Conservation (phyloP, 2,888 invertebrate genomes). For the Agrilus mali region DNA sequence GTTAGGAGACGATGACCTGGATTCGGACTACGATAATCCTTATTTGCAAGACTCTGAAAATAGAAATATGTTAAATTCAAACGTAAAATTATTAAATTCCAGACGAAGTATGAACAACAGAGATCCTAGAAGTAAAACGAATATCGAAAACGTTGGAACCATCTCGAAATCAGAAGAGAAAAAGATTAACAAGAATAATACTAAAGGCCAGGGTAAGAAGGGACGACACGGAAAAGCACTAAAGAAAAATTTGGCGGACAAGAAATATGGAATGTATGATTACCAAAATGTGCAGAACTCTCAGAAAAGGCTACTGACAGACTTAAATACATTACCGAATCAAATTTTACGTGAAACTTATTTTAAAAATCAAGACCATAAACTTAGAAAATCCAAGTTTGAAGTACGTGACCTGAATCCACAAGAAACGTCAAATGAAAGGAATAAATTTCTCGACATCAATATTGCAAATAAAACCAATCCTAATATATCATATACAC, state of each 20-base stretch:
- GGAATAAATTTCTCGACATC: conserved; percentile 23
- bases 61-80: conserved; percentile 19
- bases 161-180: background rate
- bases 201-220: conserved; percentile 1
- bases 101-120: conserved; percentile 17
- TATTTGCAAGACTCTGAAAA: conserved; percentile 16
- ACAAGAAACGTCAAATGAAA: conserved; percentile 26
- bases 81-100: conserved; percentile 8
- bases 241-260: conserved; percentile 26
- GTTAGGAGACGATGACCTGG: conserved; percentile 15
- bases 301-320: conserved; percentile 26
- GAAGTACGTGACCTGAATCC: conserved; percentile 30
- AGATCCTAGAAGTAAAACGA: conserved; percentile 28
- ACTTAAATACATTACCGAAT: conserved; percentile 29
- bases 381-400: conserved; percentile 29
- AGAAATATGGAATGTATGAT: conserved; percentile 25
- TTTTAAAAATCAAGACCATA: conserved; percentile 29
- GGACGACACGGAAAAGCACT: conserved; percentile 7
- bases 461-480: conserved; percentile 20
- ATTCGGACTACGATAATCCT: conserved; percentile 10
- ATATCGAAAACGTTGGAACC: background rate
- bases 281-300: conserved; percentile 29
- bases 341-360: conserved; percentile 32
- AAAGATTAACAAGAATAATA: conserved; percentile 2
- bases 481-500: conserved; percentile 24